A percentile compares a stretch with the other conserved stretches of the same genome.
Evolutionary conservation across 2,797 vertebrate species (phyloP).

Genomic region (Dicrostonyx torquatus): DNA sequence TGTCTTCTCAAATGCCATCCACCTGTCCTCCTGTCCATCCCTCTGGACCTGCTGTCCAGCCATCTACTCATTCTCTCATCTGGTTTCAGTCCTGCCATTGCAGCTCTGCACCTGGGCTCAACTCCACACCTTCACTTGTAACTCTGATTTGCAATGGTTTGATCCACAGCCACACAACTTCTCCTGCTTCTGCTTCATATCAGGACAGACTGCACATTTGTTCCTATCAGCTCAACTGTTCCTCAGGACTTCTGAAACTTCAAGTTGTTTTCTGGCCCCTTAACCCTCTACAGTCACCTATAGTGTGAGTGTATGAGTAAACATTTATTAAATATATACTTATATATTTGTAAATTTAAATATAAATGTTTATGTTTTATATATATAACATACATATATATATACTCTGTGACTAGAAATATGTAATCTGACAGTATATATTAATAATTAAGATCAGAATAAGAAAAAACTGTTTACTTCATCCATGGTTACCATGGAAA

Average conservation of each 20-base stretch:
- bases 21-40: background rate
- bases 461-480: background rate
- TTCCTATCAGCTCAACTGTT: background rate
- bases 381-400: background rate
- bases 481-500: background rate
- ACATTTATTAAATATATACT: background rate
- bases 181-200: background rate
- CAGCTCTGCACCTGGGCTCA: background rate
- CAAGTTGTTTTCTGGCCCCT: background rate
- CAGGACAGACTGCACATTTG: background rate
- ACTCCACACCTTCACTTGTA: background rate
- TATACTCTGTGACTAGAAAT: background rate
- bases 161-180: no score
- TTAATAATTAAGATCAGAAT: background rate
- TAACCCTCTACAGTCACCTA: background rate
- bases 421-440: background rate
- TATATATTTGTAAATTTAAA: background rate
- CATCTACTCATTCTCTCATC: background rate
- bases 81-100: background rate
- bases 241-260: background rate
- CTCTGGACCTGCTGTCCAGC: background rate
- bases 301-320: background rate
- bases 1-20: background rate
- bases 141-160: background rate
- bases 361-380: background rate